Evolutionary conservation across 2,113 vertebrate genomes (phyloP).

Genomic region (Indri indri): DNA sequence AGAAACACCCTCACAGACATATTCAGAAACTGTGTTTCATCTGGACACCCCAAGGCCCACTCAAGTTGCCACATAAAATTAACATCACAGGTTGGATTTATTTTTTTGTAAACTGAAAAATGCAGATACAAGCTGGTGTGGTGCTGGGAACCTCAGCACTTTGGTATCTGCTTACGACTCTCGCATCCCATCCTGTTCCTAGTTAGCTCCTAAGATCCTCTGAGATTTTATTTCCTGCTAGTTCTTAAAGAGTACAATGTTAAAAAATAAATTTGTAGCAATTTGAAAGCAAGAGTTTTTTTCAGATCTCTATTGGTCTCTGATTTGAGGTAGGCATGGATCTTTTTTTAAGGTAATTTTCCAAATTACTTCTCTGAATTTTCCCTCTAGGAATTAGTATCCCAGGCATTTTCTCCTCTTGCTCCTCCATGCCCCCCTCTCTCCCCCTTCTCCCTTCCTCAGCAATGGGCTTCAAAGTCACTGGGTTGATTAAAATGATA

Average conservation of each 20-base stretch:
- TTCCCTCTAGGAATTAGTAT: not conserved
- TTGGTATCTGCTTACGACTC: rapidly evolving
- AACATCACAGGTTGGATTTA: not conserved
- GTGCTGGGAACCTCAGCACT: not conserved
- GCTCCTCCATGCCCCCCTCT: rapidly evolving
- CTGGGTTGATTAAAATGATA: not conserved
- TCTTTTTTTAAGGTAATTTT: not conserved
- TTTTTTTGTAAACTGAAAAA: not conserved
- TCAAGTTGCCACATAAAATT: not conserved
- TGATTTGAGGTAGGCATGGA: not conserved
- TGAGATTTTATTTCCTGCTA: not conserved
- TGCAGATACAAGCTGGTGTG: not conserved
- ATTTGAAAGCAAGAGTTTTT: not conserved
- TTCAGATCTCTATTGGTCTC: not conserved
- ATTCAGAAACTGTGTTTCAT: not conserved
- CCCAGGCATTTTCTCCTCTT: not conserved
- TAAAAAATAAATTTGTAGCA: not conserved
- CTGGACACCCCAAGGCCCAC: not conserved
- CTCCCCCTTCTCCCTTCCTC: not conserved
- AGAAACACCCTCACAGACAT: not conserved
- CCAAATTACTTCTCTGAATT: not conserved
- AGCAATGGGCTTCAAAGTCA: not conserved
- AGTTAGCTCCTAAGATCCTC: not conserved
- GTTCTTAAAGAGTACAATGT: not conserved
- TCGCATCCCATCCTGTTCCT: not conserved